Evolutionary conservation across 2,888 invertebrate genomes (phyloP).

Genomic region (Acleris literana): DNA sequence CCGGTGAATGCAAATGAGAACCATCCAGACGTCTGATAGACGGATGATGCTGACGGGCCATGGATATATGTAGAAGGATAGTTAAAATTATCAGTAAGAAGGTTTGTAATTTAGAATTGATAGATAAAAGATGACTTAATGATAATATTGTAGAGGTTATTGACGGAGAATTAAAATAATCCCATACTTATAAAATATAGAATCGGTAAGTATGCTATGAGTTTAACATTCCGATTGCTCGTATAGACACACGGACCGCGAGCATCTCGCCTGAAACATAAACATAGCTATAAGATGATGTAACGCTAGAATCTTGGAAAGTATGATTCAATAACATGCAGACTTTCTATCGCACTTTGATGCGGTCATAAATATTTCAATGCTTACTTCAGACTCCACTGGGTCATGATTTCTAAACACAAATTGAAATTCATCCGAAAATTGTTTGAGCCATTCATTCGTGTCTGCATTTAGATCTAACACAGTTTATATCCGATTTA

Average conservation of each 20-base stretch:
- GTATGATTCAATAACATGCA: conserved; percentile 31
- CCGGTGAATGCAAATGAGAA: conserved; percentile 18
- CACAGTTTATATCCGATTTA: no score
- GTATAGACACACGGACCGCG: background rate
- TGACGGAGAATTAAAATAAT: no score
- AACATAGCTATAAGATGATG: conserved; percentile 33
- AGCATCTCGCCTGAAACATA: conserved; percentile 21
- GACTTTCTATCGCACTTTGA: conserved; percentile 25
- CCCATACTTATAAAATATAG: no score
- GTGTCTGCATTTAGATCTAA: no score
- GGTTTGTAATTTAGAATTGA: no score
- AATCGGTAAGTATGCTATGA: no score
- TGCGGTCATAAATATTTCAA: conserved; percentile 12
- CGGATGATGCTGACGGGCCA: conserved; percentile 13
- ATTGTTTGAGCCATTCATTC: no score
- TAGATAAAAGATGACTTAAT: no score
- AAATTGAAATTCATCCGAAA: no score
- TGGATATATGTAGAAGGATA: conserved; percentile 1
- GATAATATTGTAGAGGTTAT: no score
- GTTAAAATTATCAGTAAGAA: background rate
- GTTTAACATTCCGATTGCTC: background rate
- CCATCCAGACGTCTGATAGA: conserved; percentile 26
- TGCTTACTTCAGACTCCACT: background rate
- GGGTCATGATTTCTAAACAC: no score
- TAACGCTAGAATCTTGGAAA: conserved; percentile 34